Conservation (phyloP, 2,797 vertebrate species). For the Taenioides sp. region DNA sequence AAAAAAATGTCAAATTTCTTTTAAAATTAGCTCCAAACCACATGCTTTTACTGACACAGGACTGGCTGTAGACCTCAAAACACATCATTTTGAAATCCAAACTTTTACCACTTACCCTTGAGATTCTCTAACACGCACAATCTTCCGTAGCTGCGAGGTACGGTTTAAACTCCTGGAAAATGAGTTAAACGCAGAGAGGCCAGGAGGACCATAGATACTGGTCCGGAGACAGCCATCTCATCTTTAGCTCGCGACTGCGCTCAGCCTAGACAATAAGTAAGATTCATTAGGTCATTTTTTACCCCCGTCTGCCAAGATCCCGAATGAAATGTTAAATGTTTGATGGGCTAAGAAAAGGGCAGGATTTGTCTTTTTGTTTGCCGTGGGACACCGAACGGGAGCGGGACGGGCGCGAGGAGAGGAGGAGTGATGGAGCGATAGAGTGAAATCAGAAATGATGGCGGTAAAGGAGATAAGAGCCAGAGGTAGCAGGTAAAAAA, state of each 20-base stretch:
- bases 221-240: slow-evolving; percentile 83
- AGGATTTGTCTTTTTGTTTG: slow-evolving; percentile 98
- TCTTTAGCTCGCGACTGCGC: slow-evolving; percentile 90
- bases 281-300: slow-evolving; percentile 99
- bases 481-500: background rate
- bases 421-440: slow-evolving; percentile 52
- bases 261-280: slow-evolving; percentile 93
- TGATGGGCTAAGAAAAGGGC: slow-evolving; percentile 98
- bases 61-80: no score
- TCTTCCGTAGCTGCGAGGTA: slow-evolving; percentile 50
- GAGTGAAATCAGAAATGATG: slow-evolving; percentile 52
- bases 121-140: slow-evolving; percentile 25
- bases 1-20: background rate
- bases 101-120: slow-evolving; percentile 15
- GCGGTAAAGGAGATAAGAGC: slow-evolving; percentile 29
- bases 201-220: slow-evolving; percentile 74
- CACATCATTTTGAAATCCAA: background rate
- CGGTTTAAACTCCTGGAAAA: slow-evolving; percentile 51
- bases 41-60: no score
- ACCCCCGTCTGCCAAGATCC: slow-evolving; percentile 95
- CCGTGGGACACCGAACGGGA: slow-evolving; percentile 77
- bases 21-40: background rate
- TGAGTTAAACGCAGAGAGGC: slow-evolving; percentile 53
- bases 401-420: slow-evolving; percentile 27
- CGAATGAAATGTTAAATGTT: slow-evolving; percentile 99